Evolutionary conservation across 1,140 invertebrate genomes (phyloP).

Genomic region (Dendrolimus punctatus): DNA sequence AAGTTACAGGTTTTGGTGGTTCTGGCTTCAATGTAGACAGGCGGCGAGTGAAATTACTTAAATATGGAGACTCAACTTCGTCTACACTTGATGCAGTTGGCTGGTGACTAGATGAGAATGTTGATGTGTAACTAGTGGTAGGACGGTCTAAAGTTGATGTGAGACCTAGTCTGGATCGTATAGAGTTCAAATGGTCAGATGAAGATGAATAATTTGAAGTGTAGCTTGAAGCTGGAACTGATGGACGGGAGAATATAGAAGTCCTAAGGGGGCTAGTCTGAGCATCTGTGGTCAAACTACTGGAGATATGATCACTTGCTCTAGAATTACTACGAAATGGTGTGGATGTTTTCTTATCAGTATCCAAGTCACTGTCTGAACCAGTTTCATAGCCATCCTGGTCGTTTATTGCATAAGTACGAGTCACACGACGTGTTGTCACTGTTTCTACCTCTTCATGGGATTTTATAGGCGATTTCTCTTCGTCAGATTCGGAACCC

Average conservation of each 20-base stretch:
- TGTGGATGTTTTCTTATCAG: conserved; percentile 48
- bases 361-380: conserved; percentile 70
- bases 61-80: conserved; percentile 75
- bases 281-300: conserved; percentile 43
- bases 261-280: conserved; percentile 44
- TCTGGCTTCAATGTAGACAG: conserved; percentile 73
- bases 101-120: conserved; percentile 45
- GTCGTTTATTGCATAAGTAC: conserved; percentile 59
- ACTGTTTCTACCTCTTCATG: conserved; percentile 66
- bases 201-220: conserved; percentile 33
- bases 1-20: conserved; percentile 31
- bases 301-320: conserved; percentile 63
- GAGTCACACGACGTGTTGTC: conserved; percentile 57
- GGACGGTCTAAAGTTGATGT: conserved; percentile 51
- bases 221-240: conserved; percentile 41
- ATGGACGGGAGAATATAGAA: conserved; percentile 54
- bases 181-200: conserved; percentile 71
- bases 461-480: conserved; percentile 54
- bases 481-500: conserved; percentile 71
- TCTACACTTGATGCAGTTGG: conserved; percentile 47
- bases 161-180: conserved; percentile 64
- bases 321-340: conserved; percentile 54
- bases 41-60: conserved; percentile 77
- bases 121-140: conserved; percentile 40
- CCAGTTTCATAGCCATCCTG: conserved; percentile 74